Evolutionary conservation across 2,113 vertebrate genomes (phyloP), one percentile per base, ranked within the genome.

Genomic region (Hippoglossus stenolepis): DNA sequence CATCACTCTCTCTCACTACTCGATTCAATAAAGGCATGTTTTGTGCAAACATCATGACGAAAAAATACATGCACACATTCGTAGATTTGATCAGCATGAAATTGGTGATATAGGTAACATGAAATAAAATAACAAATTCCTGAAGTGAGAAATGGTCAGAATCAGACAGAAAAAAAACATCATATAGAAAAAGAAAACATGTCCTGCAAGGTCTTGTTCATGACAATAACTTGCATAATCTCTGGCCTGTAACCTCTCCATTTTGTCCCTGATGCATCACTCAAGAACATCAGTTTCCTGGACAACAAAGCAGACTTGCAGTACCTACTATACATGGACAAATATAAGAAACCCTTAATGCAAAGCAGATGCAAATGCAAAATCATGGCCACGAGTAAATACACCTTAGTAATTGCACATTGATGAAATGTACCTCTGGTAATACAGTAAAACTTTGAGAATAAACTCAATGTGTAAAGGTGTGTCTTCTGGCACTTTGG

Each of bases 401-500:
- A 45, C 1, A 23, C 20, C 1, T 23, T 2, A 4, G 3, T 15
- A n/a, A 63, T 43, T 45, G n/a, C 6, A 35, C 24, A 31, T 17
- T 40, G 17, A 61, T 11, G 5, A 51, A 21, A 56, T 56, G 14
- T 64, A 31, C 31, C 6, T 31, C 35, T 38, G 4, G 64, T 23
- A 14, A 18, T 31, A 65, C 20, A 47, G 3, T 24, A 23, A 31
- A 23, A 18, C 72, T 85, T 79, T 90, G 75, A 76, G 57, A 73
- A 66, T 45, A 57, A 47, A 28, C 43, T 60, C 3, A 12, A 17
- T 14, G 45, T 17, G 45, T 1, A 3, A 47, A 47, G 13, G 1
- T 51, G 4, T 20, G 17, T 51, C 18, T n/a, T 51, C 3, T 47
- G 61, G 47, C 23, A 1, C 2, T 38, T 54, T 35, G 11, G 20